These are phyloP conservation scores for Simalia tracyae DNA, from an alignment of 2,797 vertebrate genomes.

Conservation along the genomic window DNA sequence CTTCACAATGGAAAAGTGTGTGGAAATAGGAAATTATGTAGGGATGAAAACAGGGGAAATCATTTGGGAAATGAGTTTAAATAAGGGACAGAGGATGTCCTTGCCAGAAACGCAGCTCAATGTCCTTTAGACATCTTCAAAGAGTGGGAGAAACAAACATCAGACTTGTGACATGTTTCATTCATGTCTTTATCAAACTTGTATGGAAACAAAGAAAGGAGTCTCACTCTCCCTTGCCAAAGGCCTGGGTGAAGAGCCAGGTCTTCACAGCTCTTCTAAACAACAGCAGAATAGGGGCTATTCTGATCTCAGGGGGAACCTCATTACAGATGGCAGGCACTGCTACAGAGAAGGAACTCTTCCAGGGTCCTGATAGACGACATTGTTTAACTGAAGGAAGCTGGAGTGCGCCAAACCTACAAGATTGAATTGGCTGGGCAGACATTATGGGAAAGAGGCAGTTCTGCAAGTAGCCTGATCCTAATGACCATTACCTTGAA, in stretches of 20 bases:
- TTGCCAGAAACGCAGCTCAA: background rate
- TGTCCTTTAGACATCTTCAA: background rate
- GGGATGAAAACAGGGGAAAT: background rate
- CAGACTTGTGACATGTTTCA: background rate
- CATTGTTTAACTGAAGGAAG: background rate
- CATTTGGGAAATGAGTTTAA: background rate
- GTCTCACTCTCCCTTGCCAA: background rate
- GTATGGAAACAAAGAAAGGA: background rate
- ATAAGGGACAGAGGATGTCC: background rate
- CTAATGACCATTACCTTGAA: background rate
- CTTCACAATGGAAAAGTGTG: background rate
- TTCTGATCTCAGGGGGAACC: background rate
- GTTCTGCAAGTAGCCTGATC: no score
- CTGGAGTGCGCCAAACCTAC: background rate
- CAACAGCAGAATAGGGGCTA: background rate
- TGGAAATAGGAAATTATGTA: background rate
- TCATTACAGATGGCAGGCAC: background rate
- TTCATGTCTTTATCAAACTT: background rate
- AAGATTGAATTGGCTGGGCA: background rate
- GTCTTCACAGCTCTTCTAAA: background rate
- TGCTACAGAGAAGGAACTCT: background rate
- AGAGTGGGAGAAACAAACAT: background rate
- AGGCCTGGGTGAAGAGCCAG: background rate
- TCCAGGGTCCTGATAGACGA: background rate
- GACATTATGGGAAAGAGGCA: background rate